phyloP scores from a whole-genome alignment of 2,113 vertebrate species.

The Monarcha castaneiventris region DNA sequence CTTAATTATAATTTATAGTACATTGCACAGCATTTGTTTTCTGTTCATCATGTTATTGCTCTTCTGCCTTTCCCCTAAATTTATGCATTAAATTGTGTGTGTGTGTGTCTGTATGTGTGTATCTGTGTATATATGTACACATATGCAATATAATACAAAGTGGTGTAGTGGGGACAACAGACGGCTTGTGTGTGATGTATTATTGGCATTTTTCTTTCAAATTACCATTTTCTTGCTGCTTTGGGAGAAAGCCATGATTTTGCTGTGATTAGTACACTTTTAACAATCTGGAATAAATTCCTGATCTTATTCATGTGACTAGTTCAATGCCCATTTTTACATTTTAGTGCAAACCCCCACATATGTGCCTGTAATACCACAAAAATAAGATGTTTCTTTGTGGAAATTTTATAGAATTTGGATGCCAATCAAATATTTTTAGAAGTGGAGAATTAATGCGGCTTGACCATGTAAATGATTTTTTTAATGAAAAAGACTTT shows the following conservation, averaged over 20 bases:
- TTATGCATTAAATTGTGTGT: constrained; percentile 27
- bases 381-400: constrained; percentile 62
- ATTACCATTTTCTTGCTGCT: constrained; percentile 60
- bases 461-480: constrained; percentile 61
- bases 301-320: constrained; percentile 52
- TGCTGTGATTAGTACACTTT: constrained; percentile 38
- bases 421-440: constrained; percentile 61
- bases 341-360: constrained; percentile 57
- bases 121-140: constrained; percentile 52
- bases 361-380: constrained; percentile 66
- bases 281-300: constrained; percentile 64
- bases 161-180: constrained; percentile 62
- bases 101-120: background rate
- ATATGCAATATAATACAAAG: constrained; percentile 62
- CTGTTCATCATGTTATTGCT: constrained; percentile 44
- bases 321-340: constrained; percentile 43
- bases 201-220: constrained; percentile 64
- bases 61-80: constrained; percentile 42
- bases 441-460: constrained; percentile 56
- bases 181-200: constrained; percentile 45
- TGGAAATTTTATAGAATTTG: constrained; percentile 63
- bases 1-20: constrained; percentile 66
- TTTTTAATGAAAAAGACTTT: constrained; percentile 59
- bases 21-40: constrained; percentile 61
- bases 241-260: constrained; percentile 64